A percentile compares a stretch with the other conserved stretches of the same genome.
These are phyloP conservation scores for Periophthalmodon schlosseri DNA, from an alignment of 2,113 vertebrate genomes.

Conservation along the genomic window DNA sequence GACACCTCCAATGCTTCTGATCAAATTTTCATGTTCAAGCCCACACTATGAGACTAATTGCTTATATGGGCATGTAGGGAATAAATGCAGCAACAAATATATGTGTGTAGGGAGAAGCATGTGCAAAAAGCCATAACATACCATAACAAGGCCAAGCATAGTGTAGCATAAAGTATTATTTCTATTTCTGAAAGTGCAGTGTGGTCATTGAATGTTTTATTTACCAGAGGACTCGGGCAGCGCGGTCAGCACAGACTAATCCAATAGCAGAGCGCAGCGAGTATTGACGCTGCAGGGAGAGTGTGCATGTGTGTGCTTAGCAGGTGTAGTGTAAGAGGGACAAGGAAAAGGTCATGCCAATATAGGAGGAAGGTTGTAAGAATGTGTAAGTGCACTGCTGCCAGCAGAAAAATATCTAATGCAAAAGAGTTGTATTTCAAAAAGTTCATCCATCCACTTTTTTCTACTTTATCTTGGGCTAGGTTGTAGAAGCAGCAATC, in stretches of 20 bases:
- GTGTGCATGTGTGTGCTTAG: slow-evolving; percentile 17
- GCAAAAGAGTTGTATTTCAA: no score
- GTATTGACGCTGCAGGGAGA: not conserved
- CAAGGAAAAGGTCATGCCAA: slow-evolving; percentile 55
- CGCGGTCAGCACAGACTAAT: slow-evolving; percentile 23
- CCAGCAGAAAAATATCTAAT: no score
- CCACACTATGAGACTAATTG: slow-evolving; percentile 28
- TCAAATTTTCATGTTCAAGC: slow-evolving; percentile 57
- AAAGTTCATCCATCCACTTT: no score
- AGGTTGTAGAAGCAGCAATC: no score
- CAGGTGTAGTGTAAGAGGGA: slow-evolving; percentile 18
- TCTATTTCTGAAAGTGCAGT: slow-evolving; percentile 56
- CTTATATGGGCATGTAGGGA: not conserved
- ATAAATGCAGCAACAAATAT: not conserved
- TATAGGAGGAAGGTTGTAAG: not conserved
- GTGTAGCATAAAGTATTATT: slow-evolving; percentile 16
- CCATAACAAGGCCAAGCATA: not conserved
- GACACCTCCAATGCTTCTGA: slow-evolving; percentile 24
- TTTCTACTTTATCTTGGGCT: no score
- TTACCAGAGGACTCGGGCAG: slow-evolving; percentile 35
- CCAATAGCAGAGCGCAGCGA: slow-evolving; percentile 22
- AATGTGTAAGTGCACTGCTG: not conserved
- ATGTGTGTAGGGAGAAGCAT: slow-evolving; percentile 21
- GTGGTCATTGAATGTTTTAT: slow-evolving; percentile 65
- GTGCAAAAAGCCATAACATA: slow-evolving; percentile 25